Evolutionary conservation across 2,797 vertebrate genomes (phyloP).

Genomic region (Rhodeus uyekii): DNA sequence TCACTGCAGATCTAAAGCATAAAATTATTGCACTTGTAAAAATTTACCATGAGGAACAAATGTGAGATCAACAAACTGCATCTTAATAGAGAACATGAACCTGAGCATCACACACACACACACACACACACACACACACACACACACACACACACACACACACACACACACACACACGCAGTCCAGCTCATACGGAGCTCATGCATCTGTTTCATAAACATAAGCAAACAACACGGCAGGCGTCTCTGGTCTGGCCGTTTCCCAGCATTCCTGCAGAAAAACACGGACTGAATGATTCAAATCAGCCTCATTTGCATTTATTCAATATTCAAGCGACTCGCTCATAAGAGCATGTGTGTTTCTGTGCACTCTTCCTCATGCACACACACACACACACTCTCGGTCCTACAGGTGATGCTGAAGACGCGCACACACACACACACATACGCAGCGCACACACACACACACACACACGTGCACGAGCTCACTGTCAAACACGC

Average conservation of each 20-base stretch:
- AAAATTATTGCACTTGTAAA: background rate
- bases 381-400: background rate
- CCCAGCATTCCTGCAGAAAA: background rate
- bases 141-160: too few relatives aligned
- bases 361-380: background rate
- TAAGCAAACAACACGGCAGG: background rate
- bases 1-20: background rate
- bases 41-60: background rate
- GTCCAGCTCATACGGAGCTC: too few relatives aligned
- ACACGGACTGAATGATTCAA: conserved; percentile 39
- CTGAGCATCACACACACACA: background rate
- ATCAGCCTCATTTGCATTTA: conserved; percentile 45
- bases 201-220: too few relatives aligned
- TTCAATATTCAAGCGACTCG: conserved; percentile 49
- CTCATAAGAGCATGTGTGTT: background rate
- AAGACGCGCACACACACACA: too few relatives aligned
- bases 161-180: too few relatives aligned
- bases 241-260: background rate
- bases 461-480: too few relatives aligned
- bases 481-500: too few relatives aligned
- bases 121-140: too few relatives aligned
- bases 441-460: too few relatives aligned
- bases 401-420: background rate
- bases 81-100: background rate
- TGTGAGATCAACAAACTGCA: background rate